Conservation (phyloP, 37 sponge, comb jelly and placozoan genomes). For the Ianthella basta region DNA sequence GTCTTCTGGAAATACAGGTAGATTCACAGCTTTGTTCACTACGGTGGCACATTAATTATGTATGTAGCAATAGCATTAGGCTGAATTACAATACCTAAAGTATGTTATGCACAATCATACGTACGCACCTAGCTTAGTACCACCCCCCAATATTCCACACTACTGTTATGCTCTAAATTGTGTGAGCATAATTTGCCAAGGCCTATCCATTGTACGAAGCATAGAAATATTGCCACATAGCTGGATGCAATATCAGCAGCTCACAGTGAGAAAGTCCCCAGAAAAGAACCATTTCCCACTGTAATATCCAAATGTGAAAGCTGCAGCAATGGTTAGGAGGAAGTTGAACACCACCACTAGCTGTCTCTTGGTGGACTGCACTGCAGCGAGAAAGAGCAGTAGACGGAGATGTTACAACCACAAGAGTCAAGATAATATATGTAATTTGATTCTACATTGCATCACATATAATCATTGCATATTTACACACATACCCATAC, state of each 20-base stretch:
- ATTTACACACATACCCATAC: not conserved
- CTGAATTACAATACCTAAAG: too few species aligned
- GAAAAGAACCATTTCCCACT: conserved; percentile 34
- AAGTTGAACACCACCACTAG: conserved; percentile 53
- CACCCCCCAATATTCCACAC: too few species aligned
- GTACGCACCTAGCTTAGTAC: too few species aligned
- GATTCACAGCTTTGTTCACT: too few species aligned
- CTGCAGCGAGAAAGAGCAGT: conserved; percentile 4
- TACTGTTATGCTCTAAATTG: too few species aligned
- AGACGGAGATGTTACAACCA: not conserved
- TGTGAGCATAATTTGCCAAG: too few species aligned
- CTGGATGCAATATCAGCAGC: not conserved
- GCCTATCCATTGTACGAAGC: too few species aligned
- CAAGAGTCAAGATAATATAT: not conserved
- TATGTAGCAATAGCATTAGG: too few species aligned
- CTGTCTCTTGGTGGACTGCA: conserved; percentile 51
- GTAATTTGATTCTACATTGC: not conserved
- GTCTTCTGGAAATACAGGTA: too few species aligned
- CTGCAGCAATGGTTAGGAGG: conserved; percentile 54
- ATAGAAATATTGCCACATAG: not conserved
- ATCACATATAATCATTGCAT: not conserved
- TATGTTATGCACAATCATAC: too few species aligned
- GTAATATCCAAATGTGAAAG: conserved; percentile 60
- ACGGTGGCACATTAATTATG: too few species aligned
- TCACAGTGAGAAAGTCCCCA: not conserved